phyloP scores from a whole-genome alignment of 2,797 vertebrate species.

The Cossypha dichroa region DNA sequence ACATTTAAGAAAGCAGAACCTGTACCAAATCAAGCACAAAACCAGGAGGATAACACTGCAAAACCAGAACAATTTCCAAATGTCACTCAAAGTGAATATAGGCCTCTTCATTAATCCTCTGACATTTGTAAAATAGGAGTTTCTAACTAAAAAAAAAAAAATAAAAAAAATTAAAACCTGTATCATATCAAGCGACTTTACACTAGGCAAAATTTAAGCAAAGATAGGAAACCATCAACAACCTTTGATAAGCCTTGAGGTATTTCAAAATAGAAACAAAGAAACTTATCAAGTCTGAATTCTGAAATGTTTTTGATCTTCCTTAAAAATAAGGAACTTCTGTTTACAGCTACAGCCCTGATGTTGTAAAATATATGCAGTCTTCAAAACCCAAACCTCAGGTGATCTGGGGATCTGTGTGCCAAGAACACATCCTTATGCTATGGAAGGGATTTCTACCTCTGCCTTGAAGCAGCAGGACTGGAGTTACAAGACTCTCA shows the following conservation, averaged over 20 bases:
- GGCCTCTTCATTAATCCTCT: background rate
- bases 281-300: background rate
- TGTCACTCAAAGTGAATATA: background rate
- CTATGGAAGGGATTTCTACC: background rate
- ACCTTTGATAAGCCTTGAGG: background rate
- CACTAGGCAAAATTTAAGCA: background rate
- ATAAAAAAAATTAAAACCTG: background rate
- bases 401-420: accelerated
- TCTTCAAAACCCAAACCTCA: background rate
- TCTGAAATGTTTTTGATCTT: background rate
- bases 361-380: background rate
- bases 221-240: background rate
- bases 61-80: slow-evolving; percentile 17
- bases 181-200: background rate
- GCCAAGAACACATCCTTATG: background rate
- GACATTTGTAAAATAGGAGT: background rate
- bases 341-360: background rate
- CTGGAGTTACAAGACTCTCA: background rate
- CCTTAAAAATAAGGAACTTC: background rate
- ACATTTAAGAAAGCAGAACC: slow-evolving; percentile 12
- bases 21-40: slow-evolving; percentile 13
- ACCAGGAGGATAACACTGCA: background rate
- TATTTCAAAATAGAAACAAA: background rate
- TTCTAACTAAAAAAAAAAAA: background rate
- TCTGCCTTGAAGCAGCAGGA: background rate